Conservation (phyloP, 2,113 vertebrate genomes). For the Dolichotis patagonum region DNA sequence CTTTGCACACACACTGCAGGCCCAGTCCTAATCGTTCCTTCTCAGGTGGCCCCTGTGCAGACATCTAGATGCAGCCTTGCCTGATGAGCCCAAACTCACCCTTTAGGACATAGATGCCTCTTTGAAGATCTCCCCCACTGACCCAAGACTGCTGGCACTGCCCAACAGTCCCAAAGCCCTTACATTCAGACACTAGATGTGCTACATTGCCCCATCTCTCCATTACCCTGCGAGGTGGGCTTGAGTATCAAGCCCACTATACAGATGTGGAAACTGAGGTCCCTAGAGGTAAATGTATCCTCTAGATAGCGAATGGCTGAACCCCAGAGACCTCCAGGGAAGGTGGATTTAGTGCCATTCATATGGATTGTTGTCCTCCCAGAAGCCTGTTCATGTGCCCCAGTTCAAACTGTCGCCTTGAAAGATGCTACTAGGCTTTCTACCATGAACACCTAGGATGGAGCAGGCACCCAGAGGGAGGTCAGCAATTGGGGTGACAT, state of each 20-base stretch:
- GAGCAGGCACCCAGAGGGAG: too few relatives aligned
- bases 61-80: background rate
- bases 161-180: accelerated
- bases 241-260: background rate
- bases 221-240: background rate
- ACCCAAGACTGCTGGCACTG: background rate
- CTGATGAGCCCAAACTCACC: background rate
- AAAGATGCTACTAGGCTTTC: too few relatives aligned
- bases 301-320: background rate
- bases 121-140: background rate
- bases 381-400: background rate
- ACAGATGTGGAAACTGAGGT: background rate
- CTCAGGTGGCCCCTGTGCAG: background rate
- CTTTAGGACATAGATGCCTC: background rate
- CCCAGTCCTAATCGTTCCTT: background rate
- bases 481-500: too few relatives aligned
- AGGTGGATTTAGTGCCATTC: accelerated
- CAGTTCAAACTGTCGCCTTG: too few relatives aligned
- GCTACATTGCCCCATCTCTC: background rate
- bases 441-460: too few relatives aligned
- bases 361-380: accelerated
- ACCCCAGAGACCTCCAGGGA: background rate
- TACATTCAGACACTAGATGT: accelerated
- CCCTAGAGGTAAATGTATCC: background rate
- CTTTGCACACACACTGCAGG: too few relatives aligned